These are phyloP conservation scores for Phalacrocorax aristotelis DNA, from an alignment of 2,113 vertebrate species.

Conservation along the genomic window DNA sequence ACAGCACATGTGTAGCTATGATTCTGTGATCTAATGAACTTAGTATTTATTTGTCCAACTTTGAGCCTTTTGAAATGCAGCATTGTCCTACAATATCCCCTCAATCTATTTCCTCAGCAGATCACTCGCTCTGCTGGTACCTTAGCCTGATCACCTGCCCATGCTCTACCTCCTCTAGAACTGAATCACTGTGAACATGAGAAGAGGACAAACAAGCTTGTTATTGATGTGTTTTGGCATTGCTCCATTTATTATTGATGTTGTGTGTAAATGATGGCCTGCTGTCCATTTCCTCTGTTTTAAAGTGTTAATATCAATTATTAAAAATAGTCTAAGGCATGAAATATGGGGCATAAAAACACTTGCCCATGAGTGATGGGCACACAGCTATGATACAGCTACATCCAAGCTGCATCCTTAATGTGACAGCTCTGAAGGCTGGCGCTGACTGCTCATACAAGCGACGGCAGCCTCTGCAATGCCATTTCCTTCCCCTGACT, in stretches of 20 bases:
- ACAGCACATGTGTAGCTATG: background rate
- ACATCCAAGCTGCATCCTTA: background rate
- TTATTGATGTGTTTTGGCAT: background rate
- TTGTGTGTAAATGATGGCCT: background rate
- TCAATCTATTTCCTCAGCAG: background rate
- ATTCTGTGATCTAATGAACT: no score
- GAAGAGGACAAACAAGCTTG: background rate
- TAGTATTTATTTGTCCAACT: background rate
- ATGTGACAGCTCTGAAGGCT: background rate
- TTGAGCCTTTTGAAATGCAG: background rate
- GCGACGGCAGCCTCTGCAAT: background rate
- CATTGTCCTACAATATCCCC: no score
- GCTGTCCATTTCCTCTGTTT: background rate
- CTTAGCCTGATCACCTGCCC: background rate
- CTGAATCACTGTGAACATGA: background rate
- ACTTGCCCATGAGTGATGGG: background rate
- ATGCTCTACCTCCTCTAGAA: background rate
- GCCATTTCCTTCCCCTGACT: background rate
- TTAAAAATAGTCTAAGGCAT: slow-evolving; percentile 14
- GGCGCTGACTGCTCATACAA: background rate
- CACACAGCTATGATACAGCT: background rate
- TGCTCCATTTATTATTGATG: background rate
- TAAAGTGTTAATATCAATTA: slow-evolving; percentile 18
- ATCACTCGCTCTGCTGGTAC: background rate
- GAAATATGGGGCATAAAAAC: background rate